These are phyloP conservation scores for Epinephelus awoara DNA, from an alignment of 2,797 vertebrate species.

Conservation along the genomic window DNA sequence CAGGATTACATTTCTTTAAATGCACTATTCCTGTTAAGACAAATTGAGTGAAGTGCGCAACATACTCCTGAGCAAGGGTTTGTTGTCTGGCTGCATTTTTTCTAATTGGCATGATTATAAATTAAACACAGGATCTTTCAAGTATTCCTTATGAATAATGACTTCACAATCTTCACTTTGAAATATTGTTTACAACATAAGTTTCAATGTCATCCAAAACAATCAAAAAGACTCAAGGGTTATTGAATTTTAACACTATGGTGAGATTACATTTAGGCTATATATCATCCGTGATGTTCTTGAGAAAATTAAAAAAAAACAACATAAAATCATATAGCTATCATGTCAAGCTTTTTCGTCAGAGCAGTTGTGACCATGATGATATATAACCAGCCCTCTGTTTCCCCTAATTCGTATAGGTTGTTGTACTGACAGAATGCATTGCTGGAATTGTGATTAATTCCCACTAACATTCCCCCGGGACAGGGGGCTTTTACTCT, in stretches of 20 bases:
- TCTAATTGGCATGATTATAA: too few relatives aligned
- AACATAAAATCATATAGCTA: too few relatives aligned
- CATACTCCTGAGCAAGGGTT: too few relatives aligned
- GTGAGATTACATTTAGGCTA: too few relatives aligned
- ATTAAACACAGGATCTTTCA: neutral
- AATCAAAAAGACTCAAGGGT: too few relatives aligned
- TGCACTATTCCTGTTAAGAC: neutral
- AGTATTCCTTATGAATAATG: neutral
- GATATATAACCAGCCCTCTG: conserved; percentile 12
- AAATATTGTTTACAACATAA: neutral
- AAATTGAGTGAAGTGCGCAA: neutral
- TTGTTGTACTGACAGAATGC: conserved; percentile 5
- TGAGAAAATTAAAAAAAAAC: too few relatives aligned
- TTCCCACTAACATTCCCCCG: conserved; percentile 35
- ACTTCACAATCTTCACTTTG: neutral
- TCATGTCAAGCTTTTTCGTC: neutral
- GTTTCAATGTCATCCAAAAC: neutral
- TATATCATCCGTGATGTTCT: too few relatives aligned
- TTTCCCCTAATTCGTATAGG: conserved; percentile 17
- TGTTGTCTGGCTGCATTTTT: too few relatives aligned
- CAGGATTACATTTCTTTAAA: too few relatives aligned
- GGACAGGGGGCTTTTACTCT: conserved; percentile 49
- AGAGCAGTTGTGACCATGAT: conserved; percentile 25
- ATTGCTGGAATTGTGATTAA: conserved; percentile 63
- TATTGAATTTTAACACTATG: too few relatives aligned